Evolutionary conservation across 2,113 vertebrate genomes (phyloP), one percentile per base, ranked within the genome.

Genomic region (human (Homo sapiens)): DNA sequence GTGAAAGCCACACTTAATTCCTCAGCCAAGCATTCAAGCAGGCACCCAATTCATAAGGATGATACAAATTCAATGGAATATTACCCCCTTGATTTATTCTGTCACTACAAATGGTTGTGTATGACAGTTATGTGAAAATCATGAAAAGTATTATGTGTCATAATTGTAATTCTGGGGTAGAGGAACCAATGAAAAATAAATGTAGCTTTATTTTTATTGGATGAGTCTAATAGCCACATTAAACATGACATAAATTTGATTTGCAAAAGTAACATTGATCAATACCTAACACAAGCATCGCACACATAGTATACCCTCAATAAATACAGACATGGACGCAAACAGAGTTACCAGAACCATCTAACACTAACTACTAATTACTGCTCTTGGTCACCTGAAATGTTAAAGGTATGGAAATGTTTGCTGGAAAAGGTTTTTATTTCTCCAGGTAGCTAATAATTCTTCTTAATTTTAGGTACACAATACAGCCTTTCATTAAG

Each of bases 1-100:
- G 72, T 89, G 83, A 93, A 96, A 97, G 45, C 11, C 93, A 96
- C 86, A 89, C 38, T 96, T 96, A 93, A 95, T 95, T 97, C 96
- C 66, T 89, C 48, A 81, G n/a, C 55, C 43, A 86, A 32, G 30
- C 48, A 76, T 38, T 97, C 57, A 95, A 83, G 70, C 68, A 90
- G 64, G 9, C 1, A 43, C 59, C 20, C 10, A 85, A 43, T 78
- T 96, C 80, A 90, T 81, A 93, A 94, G n/a, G 43, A 87, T 92
- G 73, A 82, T 48, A 38, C 64, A 96, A 64, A 68, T 70, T 85
- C 85, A 90, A 27, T 50, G 35, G 59, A 95, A 48, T 66, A 73
- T 48, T 92, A 80, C 52, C 72, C 52, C 3, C 5, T 38, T 66
- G 43, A 93, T 55, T 94, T 92, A 40, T 86, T 87, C 23, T 89